Conservation (phyloP, 2,113 vertebrate genomes). For the Anguilla rostrata region DNA sequence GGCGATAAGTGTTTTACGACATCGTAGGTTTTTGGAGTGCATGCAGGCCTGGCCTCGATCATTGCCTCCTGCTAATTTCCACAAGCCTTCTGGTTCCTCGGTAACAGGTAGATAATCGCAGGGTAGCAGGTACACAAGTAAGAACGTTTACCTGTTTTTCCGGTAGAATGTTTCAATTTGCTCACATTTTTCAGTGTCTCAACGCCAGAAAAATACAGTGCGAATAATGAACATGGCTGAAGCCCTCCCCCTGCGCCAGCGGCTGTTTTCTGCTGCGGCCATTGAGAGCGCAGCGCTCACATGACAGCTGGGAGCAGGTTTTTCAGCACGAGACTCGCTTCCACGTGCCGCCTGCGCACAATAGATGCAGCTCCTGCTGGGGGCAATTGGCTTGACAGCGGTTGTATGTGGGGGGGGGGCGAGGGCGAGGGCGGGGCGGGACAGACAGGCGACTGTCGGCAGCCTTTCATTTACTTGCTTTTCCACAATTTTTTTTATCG, state of each 20-base stretch:
- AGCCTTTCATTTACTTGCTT: background rate
- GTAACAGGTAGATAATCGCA: background rate
- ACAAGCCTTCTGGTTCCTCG: background rate
- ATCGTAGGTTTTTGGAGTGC: too few species aligned
- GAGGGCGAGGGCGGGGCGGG: background rate
- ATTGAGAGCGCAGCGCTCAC: slow-evolving; percentile 67
- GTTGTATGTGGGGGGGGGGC: slow-evolving; percentile 59
- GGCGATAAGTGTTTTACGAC: too few species aligned
- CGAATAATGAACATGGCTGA: slow-evolving; percentile 24
- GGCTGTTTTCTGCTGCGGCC: slow-evolving; percentile 46
- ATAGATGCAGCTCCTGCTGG: slow-evolving; percentile 54
- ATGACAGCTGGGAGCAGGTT: slow-evolving; percentile 64
- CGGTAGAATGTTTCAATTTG: background rate
- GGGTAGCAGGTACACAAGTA: background rate
- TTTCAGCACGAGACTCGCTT: slow-evolving; percentile 61
- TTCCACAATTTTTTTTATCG: background rate
- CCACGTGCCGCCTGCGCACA: slow-evolving; percentile 66
- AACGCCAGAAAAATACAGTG: background rate
- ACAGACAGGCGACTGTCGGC: background rate
- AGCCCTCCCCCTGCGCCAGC: slow-evolving; percentile 26
- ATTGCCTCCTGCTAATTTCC: background rate
- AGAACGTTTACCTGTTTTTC: too few species aligned
- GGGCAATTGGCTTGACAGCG: slow-evolving; percentile 58
- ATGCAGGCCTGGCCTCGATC: background rate
- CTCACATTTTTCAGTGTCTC: background rate